phyloP scores from a whole-genome alignment of 2,797 vertebrate species.

The Hyperoplus lanceolatus region DNA sequence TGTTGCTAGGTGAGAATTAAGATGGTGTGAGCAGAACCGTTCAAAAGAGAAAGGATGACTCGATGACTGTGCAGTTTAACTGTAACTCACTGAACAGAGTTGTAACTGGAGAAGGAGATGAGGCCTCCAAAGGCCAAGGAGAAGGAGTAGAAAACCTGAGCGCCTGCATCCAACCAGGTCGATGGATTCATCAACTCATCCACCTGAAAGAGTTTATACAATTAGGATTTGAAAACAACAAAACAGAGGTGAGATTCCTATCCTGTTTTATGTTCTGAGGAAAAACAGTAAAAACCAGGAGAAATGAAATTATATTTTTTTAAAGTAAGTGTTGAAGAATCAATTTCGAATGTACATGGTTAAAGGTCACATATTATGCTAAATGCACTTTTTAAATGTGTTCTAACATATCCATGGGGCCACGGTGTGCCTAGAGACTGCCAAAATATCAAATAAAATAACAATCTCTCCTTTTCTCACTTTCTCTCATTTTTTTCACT shows the following conservation, averaged over 20 bases:
- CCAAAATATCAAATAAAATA: too few species aligned
- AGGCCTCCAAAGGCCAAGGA: slow-evolving; percentile 95
- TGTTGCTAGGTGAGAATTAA: slow-evolving; percentile 87
- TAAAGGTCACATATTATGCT: too few species aligned
- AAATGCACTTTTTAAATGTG: too few species aligned
- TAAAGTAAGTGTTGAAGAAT: too few species aligned
- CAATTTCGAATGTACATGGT: not conserved
- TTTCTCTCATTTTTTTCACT: too few species aligned
- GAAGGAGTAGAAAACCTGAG: slow-evolving; percentile 97
- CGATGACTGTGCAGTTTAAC: not conserved
- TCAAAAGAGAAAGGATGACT: not conserved
- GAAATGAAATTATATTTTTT: too few species aligned
- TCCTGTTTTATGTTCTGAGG: too few species aligned
- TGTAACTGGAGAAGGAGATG: slow-evolving; percentile 98
- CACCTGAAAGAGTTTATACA: slow-evolving; percentile 78
- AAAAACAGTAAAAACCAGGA: too few species aligned
- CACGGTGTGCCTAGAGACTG: too few species aligned
- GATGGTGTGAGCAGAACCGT: not conserved
- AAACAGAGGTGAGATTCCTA: not conserved
- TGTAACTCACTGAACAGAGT: slow-evolving; percentile 93
- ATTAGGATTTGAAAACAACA: not conserved
- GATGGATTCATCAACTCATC: slow-evolving; percentile 89
- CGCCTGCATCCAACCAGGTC: slow-evolving; percentile 95
- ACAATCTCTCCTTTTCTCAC: too few species aligned
- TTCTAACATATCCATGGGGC: too few species aligned